Percentiles rank a stretch among this genome's conserved stretches.
Conservation (phyloP, 2,797 vertebrate species). For the Harpagifer antarcticus region DNA sequence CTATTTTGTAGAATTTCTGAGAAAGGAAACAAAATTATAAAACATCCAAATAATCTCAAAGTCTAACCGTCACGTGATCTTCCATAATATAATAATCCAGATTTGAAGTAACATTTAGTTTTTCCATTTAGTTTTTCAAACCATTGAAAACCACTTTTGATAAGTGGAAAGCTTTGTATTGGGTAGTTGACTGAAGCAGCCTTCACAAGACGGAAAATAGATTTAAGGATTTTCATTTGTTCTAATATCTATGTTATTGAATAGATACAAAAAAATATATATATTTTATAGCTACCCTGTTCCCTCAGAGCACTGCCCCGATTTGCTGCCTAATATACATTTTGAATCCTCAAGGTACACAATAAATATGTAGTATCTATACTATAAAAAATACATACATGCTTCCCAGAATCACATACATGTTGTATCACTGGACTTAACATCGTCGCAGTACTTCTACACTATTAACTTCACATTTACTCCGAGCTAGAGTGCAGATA, state of each 20-base stretch:
- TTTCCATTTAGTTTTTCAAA: background rate
- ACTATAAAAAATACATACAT: background rate
- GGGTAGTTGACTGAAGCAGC: background rate
- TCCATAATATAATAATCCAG: background rate
- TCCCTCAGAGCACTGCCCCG: background rate
- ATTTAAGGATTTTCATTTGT: background rate
- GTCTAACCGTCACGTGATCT: background rate
- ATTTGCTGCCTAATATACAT: background rate
- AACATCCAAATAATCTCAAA: background rate
- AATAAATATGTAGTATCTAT: background rate
- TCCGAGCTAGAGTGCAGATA: conserved; percentile 1
- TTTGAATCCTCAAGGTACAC: conserved; percentile 9
- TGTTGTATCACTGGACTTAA: conserved; percentile 2
- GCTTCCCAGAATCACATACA: background rate
- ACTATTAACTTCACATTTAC: background rate
- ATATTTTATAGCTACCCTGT: background rate
- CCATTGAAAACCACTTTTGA: background rate
- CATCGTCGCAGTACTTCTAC: background rate
- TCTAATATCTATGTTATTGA: background rate
- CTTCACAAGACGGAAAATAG: background rate
- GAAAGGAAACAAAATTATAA: background rate
- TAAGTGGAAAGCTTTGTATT: background rate
- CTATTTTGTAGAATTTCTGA: background rate
- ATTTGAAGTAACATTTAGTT: background rate
- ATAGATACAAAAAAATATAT: too few relatives aligned